A percentile compares a stretch with the other conserved stretches of the same genome.
These are phyloP conservation scores for Ariopsis seemanni DNA, from an alignment of 2,113 vertebrate genomes.

Conservation along the genomic window DNA sequence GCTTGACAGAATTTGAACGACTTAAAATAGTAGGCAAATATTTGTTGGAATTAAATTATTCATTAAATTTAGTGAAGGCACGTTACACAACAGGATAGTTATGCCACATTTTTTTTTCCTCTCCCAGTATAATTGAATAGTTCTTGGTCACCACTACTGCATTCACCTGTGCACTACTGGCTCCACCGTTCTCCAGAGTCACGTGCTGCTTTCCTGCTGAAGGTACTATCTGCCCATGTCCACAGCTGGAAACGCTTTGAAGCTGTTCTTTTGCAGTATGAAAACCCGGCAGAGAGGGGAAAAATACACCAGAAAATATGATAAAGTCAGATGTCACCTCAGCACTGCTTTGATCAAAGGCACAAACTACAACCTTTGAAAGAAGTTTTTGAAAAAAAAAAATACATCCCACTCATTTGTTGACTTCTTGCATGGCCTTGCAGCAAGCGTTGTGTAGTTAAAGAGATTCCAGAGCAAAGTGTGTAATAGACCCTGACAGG, in stretches of 20 bases:
- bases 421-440: conserved; percentile 25
- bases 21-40: neutral
- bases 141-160: neutral
- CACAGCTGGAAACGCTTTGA: conserved; percentile 32
- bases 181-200: neutral
- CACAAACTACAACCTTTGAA: conserved; percentile 29
- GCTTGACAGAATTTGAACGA: too few relatives aligned
- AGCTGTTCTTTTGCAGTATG: conserved; percentile 11
- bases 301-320: conserved; percentile 30
- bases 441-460: conserved; percentile 24
- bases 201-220: neutral
- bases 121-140: neutral
- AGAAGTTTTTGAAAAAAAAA: neutral
- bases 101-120: neutral
- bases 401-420: conserved; percentile 17
- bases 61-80: neutral
- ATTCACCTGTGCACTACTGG: neutral
- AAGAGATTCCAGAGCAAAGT: conserved; percentile 26
- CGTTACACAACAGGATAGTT: neutral
- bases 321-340: conserved; percentile 30
- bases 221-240: neutral
- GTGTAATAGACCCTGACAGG: conserved; percentile 37
- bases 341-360: conserved; percentile 36
- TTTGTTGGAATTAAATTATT: neutral
- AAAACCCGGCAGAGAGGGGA: neutral